Evolutionary conservation across 2,797 vertebrate genomes (phyloP).

Genomic region (Helostoma temminkii): DNA sequence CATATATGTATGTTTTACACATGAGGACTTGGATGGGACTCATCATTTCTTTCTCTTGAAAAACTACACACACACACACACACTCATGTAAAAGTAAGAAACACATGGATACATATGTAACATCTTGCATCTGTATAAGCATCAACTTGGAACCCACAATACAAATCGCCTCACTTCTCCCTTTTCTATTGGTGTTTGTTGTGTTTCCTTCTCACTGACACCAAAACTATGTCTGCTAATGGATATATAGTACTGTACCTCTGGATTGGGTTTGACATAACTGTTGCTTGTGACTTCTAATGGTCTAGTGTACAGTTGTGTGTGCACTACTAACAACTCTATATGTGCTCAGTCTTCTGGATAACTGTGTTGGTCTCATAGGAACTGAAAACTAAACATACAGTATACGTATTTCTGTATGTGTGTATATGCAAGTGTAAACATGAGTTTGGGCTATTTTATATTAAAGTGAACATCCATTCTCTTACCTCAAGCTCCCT

Average conservation of each 20-base stretch:
- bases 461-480: conserved; percentile 48
- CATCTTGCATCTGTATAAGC: no score
- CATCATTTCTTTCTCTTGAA: no score
- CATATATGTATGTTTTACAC: no score
- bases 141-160: no score
- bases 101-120: no score
- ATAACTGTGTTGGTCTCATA: conserved; percentile 15
- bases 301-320: neutral
- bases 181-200: no score
- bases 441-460: conserved; percentile 36
- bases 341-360: conserved; percentile 11
- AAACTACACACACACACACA: no score
- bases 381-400: conserved; percentile 9
- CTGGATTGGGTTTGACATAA: neutral
- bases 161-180: no score
- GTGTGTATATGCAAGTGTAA: conserved; percentile 4
- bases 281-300: neutral
- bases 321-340: conserved; percentile 10
- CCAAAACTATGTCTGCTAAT: conserved; percentile 1
- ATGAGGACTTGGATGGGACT: no score
- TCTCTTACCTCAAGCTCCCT: conserved; percentile 43
- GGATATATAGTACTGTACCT: neutral
- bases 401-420: conserved; percentile 17
- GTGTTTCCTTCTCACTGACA: neutral
- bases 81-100: no score